Evolutionary conservation across 2,888 invertebrate genomes (phyloP).

Genomic region (Trisateles emortualis): DNA sequence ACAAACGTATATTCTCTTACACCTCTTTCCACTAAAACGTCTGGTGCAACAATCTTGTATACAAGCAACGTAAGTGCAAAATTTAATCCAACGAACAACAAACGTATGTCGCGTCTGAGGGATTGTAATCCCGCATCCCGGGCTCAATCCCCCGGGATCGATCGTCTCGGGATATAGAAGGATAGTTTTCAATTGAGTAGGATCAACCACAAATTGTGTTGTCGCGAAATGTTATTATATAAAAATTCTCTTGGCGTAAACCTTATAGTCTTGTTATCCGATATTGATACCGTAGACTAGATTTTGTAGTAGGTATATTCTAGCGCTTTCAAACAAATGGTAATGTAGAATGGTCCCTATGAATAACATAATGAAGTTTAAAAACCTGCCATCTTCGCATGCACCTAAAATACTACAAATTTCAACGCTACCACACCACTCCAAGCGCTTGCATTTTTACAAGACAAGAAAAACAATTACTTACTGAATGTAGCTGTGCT

Average conservation of each 20-base stretch:
- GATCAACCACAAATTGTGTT: constrained; percentile 47
- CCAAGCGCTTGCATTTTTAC: too few species aligned
- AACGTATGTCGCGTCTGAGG: constrained; percentile 5
- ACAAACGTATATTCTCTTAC: too few species aligned
- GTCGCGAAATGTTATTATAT: constrained; percentile 30
- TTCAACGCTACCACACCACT: too few species aligned
- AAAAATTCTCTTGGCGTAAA: constrained; percentile 35
- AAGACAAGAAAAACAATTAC: too few species aligned
- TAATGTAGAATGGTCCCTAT: too few species aligned
- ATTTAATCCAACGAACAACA: constrained; percentile 30
- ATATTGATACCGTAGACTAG: background rate
- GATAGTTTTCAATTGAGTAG: constrained; percentile 50
- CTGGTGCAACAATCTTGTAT: background rate
- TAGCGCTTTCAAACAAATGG: too few species aligned
- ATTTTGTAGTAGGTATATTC: background rate
- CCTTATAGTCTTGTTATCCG: background rate
- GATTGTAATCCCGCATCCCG: constrained; percentile 16
- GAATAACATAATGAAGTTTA: too few species aligned
- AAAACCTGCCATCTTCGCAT: too few species aligned
- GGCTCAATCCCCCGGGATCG: constrained; percentile 49
- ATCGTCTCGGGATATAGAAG: constrained; percentile 42
- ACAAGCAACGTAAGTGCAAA: constrained; percentile 16
- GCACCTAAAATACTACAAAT: too few species aligned
- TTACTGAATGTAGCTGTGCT: too few species aligned
- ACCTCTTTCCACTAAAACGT: background rate